Percentiles rank a stretch among this genome's conserved stretches.
Conservation (phyloP, 2,113 vertebrate species). For the Dicerorhinus sumatrensis region DNA sequence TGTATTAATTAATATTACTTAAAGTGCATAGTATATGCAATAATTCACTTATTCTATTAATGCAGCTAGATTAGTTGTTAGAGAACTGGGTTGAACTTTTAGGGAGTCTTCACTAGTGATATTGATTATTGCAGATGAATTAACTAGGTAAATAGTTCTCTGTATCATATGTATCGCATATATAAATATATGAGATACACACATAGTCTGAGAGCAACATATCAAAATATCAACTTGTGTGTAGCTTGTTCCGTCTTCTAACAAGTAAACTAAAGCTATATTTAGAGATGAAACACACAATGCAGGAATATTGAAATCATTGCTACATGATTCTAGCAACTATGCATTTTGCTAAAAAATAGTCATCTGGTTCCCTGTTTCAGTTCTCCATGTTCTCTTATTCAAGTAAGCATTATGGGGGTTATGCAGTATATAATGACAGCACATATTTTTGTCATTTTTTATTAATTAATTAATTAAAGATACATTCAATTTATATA, state of each 20-base stretch:
- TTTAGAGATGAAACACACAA: not conserved
- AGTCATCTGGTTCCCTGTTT: not conserved
- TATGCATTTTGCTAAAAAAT: not conserved
- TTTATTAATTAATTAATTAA: slow-evolving; percentile 1
- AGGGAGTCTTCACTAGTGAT: not conserved
- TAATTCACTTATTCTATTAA: not conserved
- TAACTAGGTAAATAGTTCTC: not conserved
- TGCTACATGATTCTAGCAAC: not conserved
- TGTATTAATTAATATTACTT: not conserved
- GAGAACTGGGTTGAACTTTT: not conserved
- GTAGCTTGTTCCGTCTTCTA: not conserved
- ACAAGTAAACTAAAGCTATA: not conserved
- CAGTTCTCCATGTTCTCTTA: not conserved
- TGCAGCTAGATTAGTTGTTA: not conserved
- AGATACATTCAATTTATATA: not conserved
- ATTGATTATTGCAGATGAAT: not conserved
- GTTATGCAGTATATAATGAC: not conserved
- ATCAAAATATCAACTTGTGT: not conserved
- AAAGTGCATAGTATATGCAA: not conserved
- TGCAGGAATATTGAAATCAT: not conserved
- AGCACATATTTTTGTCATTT: not conserved
- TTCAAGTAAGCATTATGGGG: not conserved
- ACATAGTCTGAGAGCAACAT: not conserved
- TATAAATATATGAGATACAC: not conserved
- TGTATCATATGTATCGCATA: not conserved